A percentile compares a stretch with the other conserved stretches of the same genome.
phyloP scores from a whole-genome alignment of 2,797 vertebrate species.

The Thripadectes ignobilis region DNA sequence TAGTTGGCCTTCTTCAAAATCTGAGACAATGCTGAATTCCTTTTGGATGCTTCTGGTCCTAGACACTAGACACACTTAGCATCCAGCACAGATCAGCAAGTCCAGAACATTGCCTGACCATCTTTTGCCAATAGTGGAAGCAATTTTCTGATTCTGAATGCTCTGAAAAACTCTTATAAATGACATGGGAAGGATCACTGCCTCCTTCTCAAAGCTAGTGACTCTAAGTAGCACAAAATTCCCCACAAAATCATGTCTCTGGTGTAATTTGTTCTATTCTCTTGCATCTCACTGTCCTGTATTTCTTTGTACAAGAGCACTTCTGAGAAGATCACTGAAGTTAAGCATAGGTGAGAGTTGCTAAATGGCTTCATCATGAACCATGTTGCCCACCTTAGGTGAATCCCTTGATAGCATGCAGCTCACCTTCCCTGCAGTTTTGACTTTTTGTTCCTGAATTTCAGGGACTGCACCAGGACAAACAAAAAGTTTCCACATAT shows the following conservation, averaged over 20 bases:
- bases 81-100: background rate
- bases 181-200: background rate
- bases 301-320: background rate
- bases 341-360: background rate
- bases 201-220: background rate
- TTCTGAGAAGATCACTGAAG: background rate
- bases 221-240: background rate
- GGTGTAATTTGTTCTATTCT: background rate
- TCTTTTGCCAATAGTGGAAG: background rate
- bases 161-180: background rate
- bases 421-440: background rate
- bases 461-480: background rate
- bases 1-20: background rate
- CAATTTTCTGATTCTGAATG: background rate
- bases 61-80: background rate
- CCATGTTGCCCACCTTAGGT: background rate
- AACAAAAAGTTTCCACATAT: accelerated
- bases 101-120: background rate
- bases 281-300: background rate
- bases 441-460: background rate
- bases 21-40: background rate
- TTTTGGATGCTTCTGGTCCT: background rate
- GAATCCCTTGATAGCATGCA: background rate
- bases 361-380: background rate
- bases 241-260: background rate